Conservation (phyloP, 92 coral and sea anemone genomes). For the Chrysogorgia sp. region DNA sequence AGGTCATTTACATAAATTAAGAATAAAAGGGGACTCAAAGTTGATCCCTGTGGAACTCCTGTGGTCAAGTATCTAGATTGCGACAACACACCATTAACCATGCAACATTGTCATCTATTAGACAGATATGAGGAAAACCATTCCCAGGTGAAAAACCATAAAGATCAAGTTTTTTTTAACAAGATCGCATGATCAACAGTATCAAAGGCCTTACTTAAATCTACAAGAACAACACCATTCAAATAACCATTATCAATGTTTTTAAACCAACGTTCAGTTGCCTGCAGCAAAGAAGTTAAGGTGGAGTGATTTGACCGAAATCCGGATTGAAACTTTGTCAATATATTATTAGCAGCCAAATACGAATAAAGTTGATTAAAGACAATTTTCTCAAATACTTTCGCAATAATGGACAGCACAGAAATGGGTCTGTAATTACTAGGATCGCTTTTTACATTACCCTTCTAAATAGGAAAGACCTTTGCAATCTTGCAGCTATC, state of each 20-base stretch:
- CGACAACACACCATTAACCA: too few relatives aligned
- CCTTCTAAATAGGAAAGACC: conserved; percentile 4
- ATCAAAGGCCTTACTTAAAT: conserved; percentile 23
- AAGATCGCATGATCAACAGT: conserved; percentile 15
- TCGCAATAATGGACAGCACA: conserved; percentile 12
- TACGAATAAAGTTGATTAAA: conserved; percentile 25
- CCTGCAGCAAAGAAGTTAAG: conserved; percentile 9
- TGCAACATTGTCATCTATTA: too few relatives aligned
- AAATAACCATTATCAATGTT: conserved; percentile 16
- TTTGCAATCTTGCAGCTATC: conserved; percentile 16
- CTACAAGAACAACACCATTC: conserved; percentile 18
- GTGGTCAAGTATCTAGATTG: too few relatives aligned
- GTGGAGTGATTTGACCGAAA: conserved; percentile 24
- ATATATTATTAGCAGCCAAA: background rate
- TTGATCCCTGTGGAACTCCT: too few relatives aligned
- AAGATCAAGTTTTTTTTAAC: too few relatives aligned
- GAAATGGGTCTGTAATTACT: conserved; percentile 23
- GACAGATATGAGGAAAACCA: too few relatives aligned
- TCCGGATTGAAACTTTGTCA: conserved; percentile 18
- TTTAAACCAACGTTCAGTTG: conserved; percentile 26
- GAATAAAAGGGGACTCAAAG: too few relatives aligned
- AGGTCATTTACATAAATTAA: too few relatives aligned
- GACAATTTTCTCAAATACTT: conserved; percentile 24
- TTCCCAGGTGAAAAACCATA: too few relatives aligned
- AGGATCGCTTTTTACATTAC: background rate